Percentiles rank a stretch among this genome's conserved stretches.
phyloP scores from a whole-genome alignment of 2,113 vertebrate genomes.

The Megaptera novaeangliae region DNA sequence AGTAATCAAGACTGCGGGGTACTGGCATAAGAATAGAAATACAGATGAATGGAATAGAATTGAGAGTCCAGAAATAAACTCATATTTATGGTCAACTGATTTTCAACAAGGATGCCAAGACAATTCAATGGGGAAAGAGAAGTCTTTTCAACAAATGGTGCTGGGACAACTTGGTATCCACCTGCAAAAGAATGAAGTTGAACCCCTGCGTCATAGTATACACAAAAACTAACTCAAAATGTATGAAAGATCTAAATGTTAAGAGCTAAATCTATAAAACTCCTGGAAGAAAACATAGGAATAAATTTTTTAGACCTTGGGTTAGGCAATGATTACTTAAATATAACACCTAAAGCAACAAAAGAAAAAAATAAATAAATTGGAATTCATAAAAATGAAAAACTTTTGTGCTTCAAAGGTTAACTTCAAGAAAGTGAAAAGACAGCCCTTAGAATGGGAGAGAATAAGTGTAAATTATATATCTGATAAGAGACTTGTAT shows the following conservation, averaged over 20 bases:
- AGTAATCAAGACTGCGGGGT: not conserved
- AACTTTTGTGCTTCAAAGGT: slow-evolving; percentile 11
- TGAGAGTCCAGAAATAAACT: not conserved
- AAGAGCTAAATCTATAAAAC: not conserved
- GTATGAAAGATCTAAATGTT: not conserved
- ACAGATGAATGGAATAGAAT: not conserved
- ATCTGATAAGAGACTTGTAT: not conserved
- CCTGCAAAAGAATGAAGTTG: not conserved
- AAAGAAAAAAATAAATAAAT: not conserved
- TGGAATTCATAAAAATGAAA: slow-evolving; percentile 2
- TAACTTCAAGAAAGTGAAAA: not conserved
- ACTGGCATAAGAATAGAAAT: not conserved
- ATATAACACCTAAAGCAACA: not conserved
- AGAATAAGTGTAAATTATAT: not conserved
- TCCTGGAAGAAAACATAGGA: not conserved
- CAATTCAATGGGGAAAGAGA: not conserved
- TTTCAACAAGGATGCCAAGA: not conserved
- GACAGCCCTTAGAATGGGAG: not conserved
- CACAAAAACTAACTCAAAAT: slow-evolving; percentile 17
- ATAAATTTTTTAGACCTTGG: not conserved
- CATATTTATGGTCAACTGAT: not conserved
- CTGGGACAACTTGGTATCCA: not conserved
- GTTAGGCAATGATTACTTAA: not conserved
- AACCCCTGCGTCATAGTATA: not conserved
- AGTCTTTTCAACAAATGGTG: not conserved